These are phyloP conservation scores for Pardosa pseudoannulata DNA, from an alignment of 2,888 invertebrate genomes.

Conservation along the genomic window DNA sequence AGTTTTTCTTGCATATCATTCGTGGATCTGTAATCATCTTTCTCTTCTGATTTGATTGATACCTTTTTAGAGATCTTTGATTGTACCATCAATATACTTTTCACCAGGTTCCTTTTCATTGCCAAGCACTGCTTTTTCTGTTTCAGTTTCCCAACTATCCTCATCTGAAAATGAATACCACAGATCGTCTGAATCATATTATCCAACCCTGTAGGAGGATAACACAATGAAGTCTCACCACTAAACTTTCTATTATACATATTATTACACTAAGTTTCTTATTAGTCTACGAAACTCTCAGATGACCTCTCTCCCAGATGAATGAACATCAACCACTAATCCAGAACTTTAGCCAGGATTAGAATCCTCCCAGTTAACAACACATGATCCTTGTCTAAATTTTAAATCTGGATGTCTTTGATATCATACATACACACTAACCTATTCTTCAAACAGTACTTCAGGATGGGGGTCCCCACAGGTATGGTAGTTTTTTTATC, in stretches of 20 bases:
- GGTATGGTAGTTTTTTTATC: constrained; percentile 89
- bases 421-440: constrained; percentile 97
- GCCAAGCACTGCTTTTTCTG: constrained; percentile 70
- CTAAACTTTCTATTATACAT: too few relatives aligned
- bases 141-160: constrained; percentile 76
- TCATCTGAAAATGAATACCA: constrained; percentile 79
- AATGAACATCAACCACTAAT: constrained; percentile 91
- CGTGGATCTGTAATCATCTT: constrained; percentile 67
- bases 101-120: constrained; percentile 48
- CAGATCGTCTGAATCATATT: constrained; percentile 78
- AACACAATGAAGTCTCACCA: constrained; percentile 89
- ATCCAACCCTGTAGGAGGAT: constrained; percentile 86
- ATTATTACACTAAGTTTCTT: too few relatives aligned
- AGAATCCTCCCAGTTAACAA: constrained; percentile 83
- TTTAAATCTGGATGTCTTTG: constrained; percentile 96
- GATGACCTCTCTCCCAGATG: constrained; percentile 85
- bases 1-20: constrained; percentile 80
- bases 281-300: constrained; percentile 97
- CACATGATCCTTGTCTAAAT: constrained; percentile 93
- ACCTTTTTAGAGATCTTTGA: constrained; percentile 58
- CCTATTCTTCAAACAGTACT: constrained; percentile 86
- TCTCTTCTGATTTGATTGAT: constrained; percentile 30
- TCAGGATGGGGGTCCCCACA: constrained; percentile 85
- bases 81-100: constrained; percentile 53
- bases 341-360: constrained; percentile 88